Evolutionary conservation across 2,797 vertebrate genomes (phyloP), one percentile per base, ranked within the genome.

Genomic region (Atherinosoma microstoma): DNA sequence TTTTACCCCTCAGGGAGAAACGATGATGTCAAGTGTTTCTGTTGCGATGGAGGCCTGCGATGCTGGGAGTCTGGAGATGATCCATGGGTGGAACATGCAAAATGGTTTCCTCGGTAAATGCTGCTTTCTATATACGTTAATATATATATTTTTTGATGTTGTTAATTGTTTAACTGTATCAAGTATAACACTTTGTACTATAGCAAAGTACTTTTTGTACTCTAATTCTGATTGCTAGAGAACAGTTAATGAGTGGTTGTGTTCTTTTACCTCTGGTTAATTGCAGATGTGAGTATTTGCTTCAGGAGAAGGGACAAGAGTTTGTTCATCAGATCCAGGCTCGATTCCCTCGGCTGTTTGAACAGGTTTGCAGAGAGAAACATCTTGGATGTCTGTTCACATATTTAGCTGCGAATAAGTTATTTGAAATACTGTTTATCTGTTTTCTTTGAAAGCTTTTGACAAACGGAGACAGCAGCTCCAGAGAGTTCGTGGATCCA

Each of bases 41-140:
- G 97, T 78, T 99, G 98, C 76, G 98, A 99, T 70, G 98, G 98
- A 80, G 98, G 98, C n/a, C 92, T 99, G 76, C 92, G 98, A 29
- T 99, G 98, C 91, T 99, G 98, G 98, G 98, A 99, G 75, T 97
- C 97, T 3, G 98, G 98, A 85, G 97, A 99, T 80, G 97, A 99
- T 83, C 98, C 98, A 0, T 99, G 98, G 98, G 94, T 98, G 65
- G 98, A 99, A 79, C 98, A 99, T 74, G 97, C 98, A 15, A 99
- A 99, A 86, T 99, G 98, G 98, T 99, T 99, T 94, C 98, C 98
- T 73, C 97, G 98, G 98, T 98, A 95, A 94, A 49, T 65, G 2
- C 27, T 6, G 32, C 29, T 12, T 4, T 53, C 10, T 1, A 47
- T 1, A 22, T 34, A 0, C 3, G 20, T 32, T 1, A 12, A 11